phyloP scores from a whole-genome alignment of 1,140 invertebrate species.

The Cecropterus lyciades region DNA sequence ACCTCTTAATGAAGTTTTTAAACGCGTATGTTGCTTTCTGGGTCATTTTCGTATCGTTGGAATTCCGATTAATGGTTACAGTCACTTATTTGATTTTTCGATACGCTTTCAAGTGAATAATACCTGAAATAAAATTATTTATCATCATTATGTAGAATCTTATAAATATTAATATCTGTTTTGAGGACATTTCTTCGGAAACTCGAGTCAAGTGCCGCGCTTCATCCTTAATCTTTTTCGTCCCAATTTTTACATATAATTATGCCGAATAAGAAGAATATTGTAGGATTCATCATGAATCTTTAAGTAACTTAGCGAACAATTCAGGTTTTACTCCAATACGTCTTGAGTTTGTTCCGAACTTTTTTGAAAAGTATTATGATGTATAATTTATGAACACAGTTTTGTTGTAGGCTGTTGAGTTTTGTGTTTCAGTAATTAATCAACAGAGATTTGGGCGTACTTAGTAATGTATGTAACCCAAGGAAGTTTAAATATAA shows the following conservation, averaged over 20 bases:
- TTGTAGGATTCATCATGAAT: constrained; percentile 26
- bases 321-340: constrained; percentile 22
- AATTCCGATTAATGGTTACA: too few species aligned
- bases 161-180: too few species aligned
- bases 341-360: too few species aligned
- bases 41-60: not conserved
- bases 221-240: not conserved
- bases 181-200: too few species aligned
- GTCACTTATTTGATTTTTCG: not conserved
- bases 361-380: constrained; percentile 23
- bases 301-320: constrained; percentile 27
- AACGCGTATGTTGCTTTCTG: not conserved
- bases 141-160: too few species aligned
- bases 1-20: constrained; percentile 11
- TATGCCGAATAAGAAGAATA: constrained; percentile 23
- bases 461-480: constrained; percentile 36
- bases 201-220: too few species aligned
- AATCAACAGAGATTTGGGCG: constrained; percentile 25
- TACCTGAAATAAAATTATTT: too few species aligned
- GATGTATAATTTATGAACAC: constrained; percentile 16
- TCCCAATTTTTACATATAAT: constrained; percentile 14
- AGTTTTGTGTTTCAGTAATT: constrained; percentile 26
- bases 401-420: constrained; percentile 4
- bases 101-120: too few species aligned
- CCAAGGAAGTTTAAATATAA: constrained; percentile 41